Evolutionary conservation across 2,888 invertebrate species (phyloP), one percentile per base, ranked within the genome.

Genomic region (Leptodirus hochenwartii): DNA sequence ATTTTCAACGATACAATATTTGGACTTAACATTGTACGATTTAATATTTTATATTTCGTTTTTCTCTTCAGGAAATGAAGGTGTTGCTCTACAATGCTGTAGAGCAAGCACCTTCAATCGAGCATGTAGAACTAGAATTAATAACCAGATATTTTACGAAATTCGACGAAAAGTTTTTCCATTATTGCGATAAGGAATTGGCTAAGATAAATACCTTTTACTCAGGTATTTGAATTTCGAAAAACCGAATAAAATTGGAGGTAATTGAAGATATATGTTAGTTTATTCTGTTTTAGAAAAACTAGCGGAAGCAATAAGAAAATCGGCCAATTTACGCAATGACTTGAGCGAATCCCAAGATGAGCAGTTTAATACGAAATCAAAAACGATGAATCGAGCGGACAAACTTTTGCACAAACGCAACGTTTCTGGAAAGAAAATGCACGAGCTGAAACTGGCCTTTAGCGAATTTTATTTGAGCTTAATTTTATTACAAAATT

Each of bases 391-490:
- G 8, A 47, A 46, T 11, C 43, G 38, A 15, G 36, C 42, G 33
- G 46, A 47, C 34, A 55, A 50, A 43, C 45, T 56, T 29, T 44
- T 56, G 31, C 44, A 47, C 24, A 58, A 53, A 41, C 50, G 45
- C 36, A 54, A 51, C 33, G 41, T 50, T 30, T 74, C 82, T 1
- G 62, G 78, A 11, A 63, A 87, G 36, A 91, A 90, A 53, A 69
- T 82, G 3, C 84, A 80, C 43, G 96, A 98, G 45, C 57, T 99
- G 9, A 98, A 96, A 56, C 61, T 98, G 41, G 98, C 96, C 0
- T 98, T 93, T 57, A 91, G 90, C 47, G 98, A 99, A 64, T 99
- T 95, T 59, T 98, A 98, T 55, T 64, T 98, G 24, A 90, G 90
- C 47, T 63, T 99, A 28, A 91, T 98, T 43, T 63, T 99, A 10